phyloP scores from a whole-genome alignment of 2,113 vertebrate genomes.

The Caretta caretta region DNA sequence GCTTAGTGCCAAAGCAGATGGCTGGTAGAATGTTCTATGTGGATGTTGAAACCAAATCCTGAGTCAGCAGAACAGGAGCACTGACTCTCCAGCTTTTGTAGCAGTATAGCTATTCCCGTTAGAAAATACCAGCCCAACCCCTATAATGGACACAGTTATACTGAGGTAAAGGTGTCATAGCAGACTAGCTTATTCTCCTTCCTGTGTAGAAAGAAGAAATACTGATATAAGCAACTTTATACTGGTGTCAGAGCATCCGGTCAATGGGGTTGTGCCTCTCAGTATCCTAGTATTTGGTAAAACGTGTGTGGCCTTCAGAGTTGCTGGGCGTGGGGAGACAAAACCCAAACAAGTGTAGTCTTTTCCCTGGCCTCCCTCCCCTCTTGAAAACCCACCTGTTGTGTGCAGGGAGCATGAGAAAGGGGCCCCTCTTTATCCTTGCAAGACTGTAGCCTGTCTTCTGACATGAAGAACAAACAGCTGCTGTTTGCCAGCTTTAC shows the following conservation, averaged over 20 bases:
- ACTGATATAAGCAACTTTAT: not conserved
- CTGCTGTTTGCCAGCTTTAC: not conserved
- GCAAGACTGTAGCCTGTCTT: not conserved
- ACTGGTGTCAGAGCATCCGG: not conserved
- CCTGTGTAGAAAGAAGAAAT: not conserved
- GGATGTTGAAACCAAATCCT: not conserved
- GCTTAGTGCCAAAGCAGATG: not conserved
- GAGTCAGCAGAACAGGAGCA: not conserved
- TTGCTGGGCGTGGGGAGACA: not conserved
- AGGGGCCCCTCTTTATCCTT: not conserved
- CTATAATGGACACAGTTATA: not conserved
- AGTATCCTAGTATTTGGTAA: not conserved
- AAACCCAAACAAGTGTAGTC: not conserved
- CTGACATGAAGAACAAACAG: not conserved
- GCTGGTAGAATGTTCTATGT: not conserved
- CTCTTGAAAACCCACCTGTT: conserved; percentile 1
- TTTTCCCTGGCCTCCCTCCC: not conserved
- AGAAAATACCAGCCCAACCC: not conserved
- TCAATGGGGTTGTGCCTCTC: not conserved
- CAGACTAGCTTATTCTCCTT: not conserved
- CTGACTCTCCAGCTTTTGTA: not conserved
- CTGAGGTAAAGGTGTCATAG: not conserved
- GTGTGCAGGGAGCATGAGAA: not conserved
- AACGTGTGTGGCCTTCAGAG: not conserved
- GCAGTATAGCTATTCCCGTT: not conserved